Evolutionary conservation across 2,113 vertebrate species (phyloP).

Genomic region (Saimiri boliviensis): DNA sequence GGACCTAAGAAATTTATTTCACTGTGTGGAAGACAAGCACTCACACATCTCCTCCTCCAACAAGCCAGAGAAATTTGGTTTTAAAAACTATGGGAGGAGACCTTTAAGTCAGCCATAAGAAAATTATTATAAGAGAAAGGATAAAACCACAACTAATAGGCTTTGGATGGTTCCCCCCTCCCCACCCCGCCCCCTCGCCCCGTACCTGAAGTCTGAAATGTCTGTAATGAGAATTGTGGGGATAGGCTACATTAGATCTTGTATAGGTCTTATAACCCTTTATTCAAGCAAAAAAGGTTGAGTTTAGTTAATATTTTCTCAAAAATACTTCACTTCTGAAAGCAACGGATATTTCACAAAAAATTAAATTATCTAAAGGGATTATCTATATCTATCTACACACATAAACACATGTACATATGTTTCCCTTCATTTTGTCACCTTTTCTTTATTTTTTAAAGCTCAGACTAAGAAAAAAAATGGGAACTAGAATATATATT

Average conservation of each 20-base stretch:
- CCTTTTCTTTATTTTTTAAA: neutral
- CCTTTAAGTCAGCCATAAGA: neutral
- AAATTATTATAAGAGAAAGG: neutral
- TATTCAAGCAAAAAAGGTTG: neutral
- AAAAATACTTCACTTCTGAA: constrained; percentile 15
- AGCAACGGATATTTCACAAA: neutral
- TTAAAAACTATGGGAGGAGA: neutral
- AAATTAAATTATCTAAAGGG: neutral
- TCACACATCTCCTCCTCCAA: neutral
- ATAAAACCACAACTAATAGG: neutral
- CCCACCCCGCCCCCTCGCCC: too few relatives aligned
- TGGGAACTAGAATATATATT: neutral
- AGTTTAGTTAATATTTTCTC: constrained; percentile 2
- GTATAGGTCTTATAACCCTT: neutral
- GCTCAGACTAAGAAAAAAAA: neutral
- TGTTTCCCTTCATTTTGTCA: neutral
- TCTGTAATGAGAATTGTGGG: neutral
- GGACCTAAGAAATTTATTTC: constrained; percentile 31
- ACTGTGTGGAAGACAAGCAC: neutral
- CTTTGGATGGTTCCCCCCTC: neutral
- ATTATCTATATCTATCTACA: neutral
- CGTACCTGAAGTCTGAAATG: neutral
- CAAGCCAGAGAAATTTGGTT: constrained; percentile 4
- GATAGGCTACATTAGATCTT: neutral
- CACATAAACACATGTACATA: neutral